These are phyloP conservation scores for Nomada flava DNA, from an alignment of 2,888 invertebrate genomes.

Conservation along the genomic window DNA sequence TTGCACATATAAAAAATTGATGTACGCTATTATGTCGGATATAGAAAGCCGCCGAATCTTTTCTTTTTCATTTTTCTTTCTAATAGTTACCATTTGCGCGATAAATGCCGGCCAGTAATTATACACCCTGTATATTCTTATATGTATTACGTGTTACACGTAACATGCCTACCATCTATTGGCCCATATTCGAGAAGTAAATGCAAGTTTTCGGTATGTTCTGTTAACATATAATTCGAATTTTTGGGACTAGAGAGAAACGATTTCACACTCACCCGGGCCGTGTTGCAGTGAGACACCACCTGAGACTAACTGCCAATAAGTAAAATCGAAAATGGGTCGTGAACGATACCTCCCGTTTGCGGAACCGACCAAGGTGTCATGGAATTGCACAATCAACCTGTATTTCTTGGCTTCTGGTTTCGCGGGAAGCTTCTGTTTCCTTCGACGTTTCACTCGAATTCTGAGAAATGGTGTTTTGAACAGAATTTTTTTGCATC, in stretches of 20 bases:
- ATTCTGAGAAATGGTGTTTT: background rate
- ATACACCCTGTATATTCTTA: background rate
- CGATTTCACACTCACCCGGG: background rate
- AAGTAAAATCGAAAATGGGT: slow-evolving; percentile 18
- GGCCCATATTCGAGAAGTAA: background rate
- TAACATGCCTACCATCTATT: background rate
- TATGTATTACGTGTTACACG: too few species aligned
- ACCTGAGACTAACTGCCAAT: slow-evolving; percentile 4
- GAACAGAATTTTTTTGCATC: background rate
- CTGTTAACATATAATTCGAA: background rate
- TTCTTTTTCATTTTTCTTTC: background rate
- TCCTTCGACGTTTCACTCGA: background rate
- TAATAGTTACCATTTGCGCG: too few species aligned
- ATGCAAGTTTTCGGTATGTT: background rate
- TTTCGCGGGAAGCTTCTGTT: slow-evolving; percentile 17
- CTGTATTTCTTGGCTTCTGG: slow-evolving; percentile 5
- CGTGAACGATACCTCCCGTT: slow-evolving; percentile 8
- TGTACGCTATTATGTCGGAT: too few species aligned
- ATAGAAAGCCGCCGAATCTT: too few species aligned
- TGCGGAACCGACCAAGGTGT: slow-evolving; percentile 28
- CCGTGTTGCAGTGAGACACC: background rate
- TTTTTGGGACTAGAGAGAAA: background rate
- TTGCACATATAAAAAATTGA: too few species aligned
- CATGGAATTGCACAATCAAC: slow-evolving; percentile 16
- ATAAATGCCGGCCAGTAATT: too few species aligned